A percentile compares a stretch with the other conserved stretches of the same genome.
These are phyloP conservation scores for Malurus splendens DNA, from an alignment of 2,797 vertebrate genomes.

Conservation along the genomic window DNA sequence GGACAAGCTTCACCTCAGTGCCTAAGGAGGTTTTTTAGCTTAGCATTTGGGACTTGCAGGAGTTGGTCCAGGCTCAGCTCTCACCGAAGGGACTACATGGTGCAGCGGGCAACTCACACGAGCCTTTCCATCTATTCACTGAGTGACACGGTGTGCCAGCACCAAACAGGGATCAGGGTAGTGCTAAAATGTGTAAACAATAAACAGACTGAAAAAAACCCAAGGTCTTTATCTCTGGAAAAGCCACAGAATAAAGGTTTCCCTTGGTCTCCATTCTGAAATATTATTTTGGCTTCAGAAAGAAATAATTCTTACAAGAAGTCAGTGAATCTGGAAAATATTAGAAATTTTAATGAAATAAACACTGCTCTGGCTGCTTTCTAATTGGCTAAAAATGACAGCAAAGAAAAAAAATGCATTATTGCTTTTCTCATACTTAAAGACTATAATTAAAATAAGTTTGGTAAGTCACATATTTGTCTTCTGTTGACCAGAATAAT, in stretches of 20 bases:
- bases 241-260: neutral
- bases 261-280: neutral
- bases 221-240: neutral
- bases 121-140: neutral
- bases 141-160: neutral
- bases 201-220: neutral
- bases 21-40: neutral
- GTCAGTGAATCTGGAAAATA: neutral
- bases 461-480: neutral
- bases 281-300: neutral
- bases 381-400: conserved; percentile 17
- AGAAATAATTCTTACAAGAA: neutral
- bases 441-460: conserved; percentile 1
- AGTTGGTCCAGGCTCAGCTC: neutral
- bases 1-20: neutral
- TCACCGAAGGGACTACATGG: fast-evolving
- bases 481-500: conserved; percentile 19
- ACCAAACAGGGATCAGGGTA: neutral
- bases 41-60: neutral
- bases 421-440: neutral
- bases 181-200: neutral
- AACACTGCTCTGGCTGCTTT: neutral
- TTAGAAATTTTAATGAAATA: conserved; percentile 6
- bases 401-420: neutral
- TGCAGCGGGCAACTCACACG: neutral